A percentile compares a stretch with the other conserved stretches of the same genome.
Evolutionary conservation across 1,140 invertebrate species (phyloP).

Genomic region (Homarus americanus): DNA sequence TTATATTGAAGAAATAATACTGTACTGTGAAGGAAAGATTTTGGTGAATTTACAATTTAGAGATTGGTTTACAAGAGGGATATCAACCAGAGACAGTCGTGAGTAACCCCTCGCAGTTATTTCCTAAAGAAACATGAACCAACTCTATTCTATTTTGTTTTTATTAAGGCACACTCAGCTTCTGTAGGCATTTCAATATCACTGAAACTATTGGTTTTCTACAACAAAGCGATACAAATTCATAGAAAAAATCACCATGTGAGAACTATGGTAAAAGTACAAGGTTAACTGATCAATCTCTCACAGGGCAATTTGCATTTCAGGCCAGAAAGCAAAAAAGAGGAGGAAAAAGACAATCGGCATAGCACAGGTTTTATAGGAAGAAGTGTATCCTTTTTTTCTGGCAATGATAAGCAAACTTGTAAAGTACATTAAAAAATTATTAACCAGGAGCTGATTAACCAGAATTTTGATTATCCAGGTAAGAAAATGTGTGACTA

Average conservation of each 20-base stretch:
- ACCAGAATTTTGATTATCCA: not conserved
- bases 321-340: constrained; percentile 15
- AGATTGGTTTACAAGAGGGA: not conserved
- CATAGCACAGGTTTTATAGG: not conserved
- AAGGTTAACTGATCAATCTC: constrained; percentile 24
- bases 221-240: not conserved
- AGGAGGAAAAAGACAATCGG: not conserved
- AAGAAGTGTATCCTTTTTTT: not conserved
- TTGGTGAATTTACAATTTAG: not conserved
- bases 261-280: not conserved
- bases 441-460: not conserved
- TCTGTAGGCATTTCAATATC: constrained; percentile 3
- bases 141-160: constrained; percentile 10
- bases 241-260: not conserved
- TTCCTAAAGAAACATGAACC: constrained; percentile 23
- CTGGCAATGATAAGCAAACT: not conserved
- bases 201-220: not conserved
- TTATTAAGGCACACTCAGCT: constrained; percentile 45
- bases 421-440: not conserved
- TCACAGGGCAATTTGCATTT: not conserved
- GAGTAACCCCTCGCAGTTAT: constrained; percentile 33
- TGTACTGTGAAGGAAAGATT: not conserved
- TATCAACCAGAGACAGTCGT: not conserved
- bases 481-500: not conserved
- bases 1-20: not conserved